These are phyloP conservation scores for Phocides pigmalion DNA, from an alignment of 1,140 invertebrate species.

Conservation along the genomic window DNA sequence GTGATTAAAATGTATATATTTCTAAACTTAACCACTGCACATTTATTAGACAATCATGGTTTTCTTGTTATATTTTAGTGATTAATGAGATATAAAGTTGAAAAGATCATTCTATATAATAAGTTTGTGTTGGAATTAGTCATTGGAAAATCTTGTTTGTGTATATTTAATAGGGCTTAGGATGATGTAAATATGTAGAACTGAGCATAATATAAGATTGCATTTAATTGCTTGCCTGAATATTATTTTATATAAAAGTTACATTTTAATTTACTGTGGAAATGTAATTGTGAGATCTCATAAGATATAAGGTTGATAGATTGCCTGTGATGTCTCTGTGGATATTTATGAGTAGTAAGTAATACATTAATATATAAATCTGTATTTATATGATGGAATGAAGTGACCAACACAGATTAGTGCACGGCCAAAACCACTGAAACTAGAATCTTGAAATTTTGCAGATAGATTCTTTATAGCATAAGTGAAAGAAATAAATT, in stretches of 20 bases:
- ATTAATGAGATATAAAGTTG: too few species aligned
- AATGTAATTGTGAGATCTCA: conserved; percentile 78
- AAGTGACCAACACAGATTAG: too few species aligned
- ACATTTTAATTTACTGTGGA: conserved; percentile 49
- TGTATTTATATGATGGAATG: conserved; percentile 32
- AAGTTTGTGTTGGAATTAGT: too few species aligned
- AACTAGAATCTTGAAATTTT: too few species aligned
- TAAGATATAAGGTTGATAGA: conserved; percentile 50
- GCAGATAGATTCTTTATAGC: too few species aligned
- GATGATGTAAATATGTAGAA: conserved; percentile 27
- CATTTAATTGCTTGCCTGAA: conserved; percentile 58
- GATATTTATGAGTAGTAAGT: conserved; percentile 59
- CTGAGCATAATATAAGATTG: conserved; percentile 42
- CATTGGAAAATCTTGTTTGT: too few species aligned
- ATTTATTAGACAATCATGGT: not conserved
- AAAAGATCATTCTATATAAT: too few species aligned
- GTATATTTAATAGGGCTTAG: not conserved
- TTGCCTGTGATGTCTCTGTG: conserved; percentile 65
- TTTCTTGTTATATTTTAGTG: too few species aligned
- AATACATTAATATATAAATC: conserved; percentile 38
- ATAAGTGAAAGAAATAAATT: too few species aligned
- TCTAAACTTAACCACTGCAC: conserved; percentile 6
- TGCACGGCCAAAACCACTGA: too few species aligned
- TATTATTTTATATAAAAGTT: conserved; percentile 48
- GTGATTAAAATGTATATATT: conserved; percentile 9